Percentiles rank a stretch among this genome's conserved stretches.
Conservation (phyloP, 1,140 invertebrate genomes). For the Drosophila murphyi region DNA sequence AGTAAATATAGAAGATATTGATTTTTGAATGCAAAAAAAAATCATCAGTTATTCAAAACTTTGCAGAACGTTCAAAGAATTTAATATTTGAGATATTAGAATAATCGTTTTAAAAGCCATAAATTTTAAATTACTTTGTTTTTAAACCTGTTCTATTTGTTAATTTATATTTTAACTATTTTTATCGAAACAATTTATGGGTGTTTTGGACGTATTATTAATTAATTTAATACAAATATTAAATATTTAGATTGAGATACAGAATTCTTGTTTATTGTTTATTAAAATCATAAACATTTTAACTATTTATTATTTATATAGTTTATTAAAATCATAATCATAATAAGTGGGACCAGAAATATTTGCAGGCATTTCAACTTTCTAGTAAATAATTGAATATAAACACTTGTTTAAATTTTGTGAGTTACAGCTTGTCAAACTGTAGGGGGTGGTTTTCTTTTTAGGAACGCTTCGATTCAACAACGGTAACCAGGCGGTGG, state of each 20-base stretch:
- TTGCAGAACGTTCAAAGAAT: too few relatives aligned
- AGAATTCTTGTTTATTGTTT: background rate
- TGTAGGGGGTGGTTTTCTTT: background rate
- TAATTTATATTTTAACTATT: background rate
- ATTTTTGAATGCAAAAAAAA: too few relatives aligned
- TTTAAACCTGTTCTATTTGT: background rate
- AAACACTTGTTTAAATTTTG: background rate
- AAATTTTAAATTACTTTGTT: background rate
- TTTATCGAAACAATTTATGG: background rate
- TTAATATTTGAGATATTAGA: too few relatives aligned
- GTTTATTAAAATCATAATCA: background rate
- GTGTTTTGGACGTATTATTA: too few relatives aligned
- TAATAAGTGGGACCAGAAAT: background rate
- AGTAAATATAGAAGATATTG: too few relatives aligned
- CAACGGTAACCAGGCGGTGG: slow-evolving; percentile 61
- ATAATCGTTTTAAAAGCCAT: too few relatives aligned
- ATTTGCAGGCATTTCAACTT: background rate
- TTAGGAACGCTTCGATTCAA: slow-evolving; percentile 70
- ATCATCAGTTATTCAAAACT: too few relatives aligned
- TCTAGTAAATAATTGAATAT: background rate
- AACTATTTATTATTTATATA: background rate
- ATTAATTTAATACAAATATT: too few relatives aligned
- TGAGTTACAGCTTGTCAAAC: slow-evolving; percentile 16
- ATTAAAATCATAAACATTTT: background rate
- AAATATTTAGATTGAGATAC: too few relatives aligned